Base-by-base conservation (phyloP, 2,113 vertebrate genomes). In the Rhea pennata region DNA sequence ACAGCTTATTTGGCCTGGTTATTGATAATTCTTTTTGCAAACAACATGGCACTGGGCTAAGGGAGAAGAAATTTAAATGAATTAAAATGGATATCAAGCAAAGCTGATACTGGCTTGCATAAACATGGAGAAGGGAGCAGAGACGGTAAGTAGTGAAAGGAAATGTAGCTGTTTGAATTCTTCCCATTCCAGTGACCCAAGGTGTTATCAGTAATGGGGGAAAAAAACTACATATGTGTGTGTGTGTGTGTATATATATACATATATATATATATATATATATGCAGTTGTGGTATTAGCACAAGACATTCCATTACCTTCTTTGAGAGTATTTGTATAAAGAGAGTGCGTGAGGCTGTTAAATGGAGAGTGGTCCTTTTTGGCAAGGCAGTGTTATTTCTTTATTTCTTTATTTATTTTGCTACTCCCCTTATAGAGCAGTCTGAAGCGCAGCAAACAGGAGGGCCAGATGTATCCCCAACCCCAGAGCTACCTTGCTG, bases 1-100 rank as follows among this genome's bases (percentile, higher is more conserved):
- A 15, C 22, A 42, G 31, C 10, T 59, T 76, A n/a, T 79, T 83
- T 89, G 93, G 54, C 42, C 82, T 56, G 72, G 14, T 46, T 90
- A 53, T 62, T 44, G 29, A 75, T 83, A 83, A 83, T 70, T 91
- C 86, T 74, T 84, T 59, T 90, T 81, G 54, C 79, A 92, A 92
- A 92, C 33, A 80, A 36, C 0, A 0, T 51, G 39, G 88, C 31
- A 46, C 5, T 0, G 27, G 58, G 19, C 1, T 2, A 86, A 69
- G 33, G 74, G 44, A 94, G 56, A 81, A 66, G 40, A 80, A 81
- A 0, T 0, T 39, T 69, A 77, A 88, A 23, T 26, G 62, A 65
- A 72, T 78, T 46, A 84, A 94, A 93, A 80, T 59, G 6, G 26
- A 61, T 74, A 46, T 46, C 74, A 88, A 83, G 39, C 54, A 86